These are phyloP conservation scores for Ophioninae sp. DNA, from an alignment of 2,888 invertebrate genomes.

Conservation along the genomic window DNA sequence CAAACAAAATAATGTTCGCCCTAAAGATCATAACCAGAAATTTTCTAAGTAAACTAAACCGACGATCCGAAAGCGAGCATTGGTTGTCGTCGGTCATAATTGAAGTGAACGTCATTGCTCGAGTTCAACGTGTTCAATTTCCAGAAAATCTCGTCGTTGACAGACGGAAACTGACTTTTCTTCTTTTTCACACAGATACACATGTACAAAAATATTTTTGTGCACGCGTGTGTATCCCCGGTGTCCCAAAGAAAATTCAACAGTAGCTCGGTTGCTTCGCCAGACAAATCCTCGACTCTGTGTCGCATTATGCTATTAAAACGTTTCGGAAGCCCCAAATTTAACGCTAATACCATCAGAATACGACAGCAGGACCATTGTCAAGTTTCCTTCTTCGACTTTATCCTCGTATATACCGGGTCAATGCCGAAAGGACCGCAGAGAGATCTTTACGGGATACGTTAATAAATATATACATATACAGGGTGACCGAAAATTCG, in stretches of 20 bases:
- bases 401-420: constrained; percentile 12
- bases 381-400: constrained; percentile 44
- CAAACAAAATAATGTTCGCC: too few relatives aligned
- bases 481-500: too few relatives aligned
- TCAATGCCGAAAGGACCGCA: constrained; percentile 49
- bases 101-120: not conserved
- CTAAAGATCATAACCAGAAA: too few relatives aligned
- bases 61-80: too few relatives aligned
- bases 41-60: too few relatives aligned
- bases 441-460: constrained; percentile 34
- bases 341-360: constrained; percentile 79
- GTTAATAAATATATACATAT: not conserved
- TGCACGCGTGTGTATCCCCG: not conserved
- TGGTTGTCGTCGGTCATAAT: not conserved
- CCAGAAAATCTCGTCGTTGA: not conserved
- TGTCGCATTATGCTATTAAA: constrained; percentile 59
- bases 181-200: not conserved
- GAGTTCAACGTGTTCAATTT: not conserved
- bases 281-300: constrained; percentile 42
- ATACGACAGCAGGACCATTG: constrained; percentile 71
- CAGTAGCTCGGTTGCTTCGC: constrained; percentile 37
- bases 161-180: constrained; percentile 15
- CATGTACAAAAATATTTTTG: not conserved
- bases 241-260: constrained; percentile 35
- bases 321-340: constrained; percentile 70